A percentile compares a stretch with the other conserved stretches of the same genome.
Evolutionary conservation across 1,140 invertebrate genomes (phyloP).

Genomic region (Drosophila carrolli): DNA sequence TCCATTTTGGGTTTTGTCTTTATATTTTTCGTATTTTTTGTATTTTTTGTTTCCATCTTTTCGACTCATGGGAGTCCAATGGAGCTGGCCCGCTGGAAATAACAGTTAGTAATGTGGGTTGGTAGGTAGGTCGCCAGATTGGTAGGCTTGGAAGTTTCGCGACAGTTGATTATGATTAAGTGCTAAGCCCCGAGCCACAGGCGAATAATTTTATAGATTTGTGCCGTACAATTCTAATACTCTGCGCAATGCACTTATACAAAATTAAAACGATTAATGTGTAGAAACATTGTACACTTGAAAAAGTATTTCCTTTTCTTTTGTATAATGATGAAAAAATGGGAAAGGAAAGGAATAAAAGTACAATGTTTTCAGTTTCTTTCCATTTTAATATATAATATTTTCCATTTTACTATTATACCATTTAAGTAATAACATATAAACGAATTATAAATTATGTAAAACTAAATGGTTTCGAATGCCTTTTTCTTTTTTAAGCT

Average conservation of each 20-base stretch:
- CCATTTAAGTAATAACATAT: too few species aligned
- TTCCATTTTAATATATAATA: too few species aligned
- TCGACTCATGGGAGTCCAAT: slow-evolving; percentile 54
- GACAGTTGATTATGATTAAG: slow-evolving; percentile 84
- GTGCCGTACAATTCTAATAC: slow-evolving; percentile 59
- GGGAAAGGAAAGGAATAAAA: too few species aligned
- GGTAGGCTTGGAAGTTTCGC: slow-evolving; percentile 72
- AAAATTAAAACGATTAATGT: not conserved
- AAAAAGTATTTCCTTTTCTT: too few species aligned
- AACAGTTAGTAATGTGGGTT: slow-evolving; percentile 59
- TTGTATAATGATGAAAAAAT: too few species aligned
- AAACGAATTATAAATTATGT: too few species aligned
- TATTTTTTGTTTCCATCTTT: slow-evolving; percentile 41
- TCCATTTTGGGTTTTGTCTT: slow-evolving; percentile 55
- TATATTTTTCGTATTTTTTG: slow-evolving; percentile 42
- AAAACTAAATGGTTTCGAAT: too few species aligned
- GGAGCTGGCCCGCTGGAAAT: slow-evolving; percentile 30
- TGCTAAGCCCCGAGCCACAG: slow-evolving; percentile 67
- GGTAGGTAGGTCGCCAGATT: slow-evolving; percentile 50
- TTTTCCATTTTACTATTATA: too few species aligned
- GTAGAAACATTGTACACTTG: too few species aligned
- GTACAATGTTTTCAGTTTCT: too few species aligned
- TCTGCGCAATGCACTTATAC: slow-evolving; percentile 7
- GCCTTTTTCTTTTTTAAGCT: too few species aligned
- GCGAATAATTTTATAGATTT: slow-evolving; percentile 62